phyloP scores from a whole-genome alignment of 1,140 invertebrate genomes.

The Tetramorium alpestre region DNA sequence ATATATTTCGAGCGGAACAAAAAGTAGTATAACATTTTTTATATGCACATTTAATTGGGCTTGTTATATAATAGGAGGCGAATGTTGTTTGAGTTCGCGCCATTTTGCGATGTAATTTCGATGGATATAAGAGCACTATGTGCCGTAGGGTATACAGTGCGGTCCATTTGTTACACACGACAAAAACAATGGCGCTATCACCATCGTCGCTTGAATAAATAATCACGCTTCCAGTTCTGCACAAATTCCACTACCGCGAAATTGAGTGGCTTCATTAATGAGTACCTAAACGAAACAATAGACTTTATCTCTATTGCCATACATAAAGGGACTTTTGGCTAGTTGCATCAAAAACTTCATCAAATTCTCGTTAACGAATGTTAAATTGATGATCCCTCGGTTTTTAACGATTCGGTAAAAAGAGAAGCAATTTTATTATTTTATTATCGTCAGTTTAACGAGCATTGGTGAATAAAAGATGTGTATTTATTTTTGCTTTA shows the following conservation, averaged over 20 bases:
- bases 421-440: slow-evolving; percentile 18
- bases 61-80: slow-evolving; percentile 62
- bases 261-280: slow-evolving; percentile 58
- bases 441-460: slow-evolving; percentile 6
- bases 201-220: slow-evolving; percentile 72
- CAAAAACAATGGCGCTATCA: slow-evolving; percentile 68
- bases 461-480: background rate
- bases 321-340: slow-evolving; percentile 33
- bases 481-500: background rate
- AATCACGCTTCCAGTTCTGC: slow-evolving; percentile 55
- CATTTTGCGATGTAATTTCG: slow-evolving; percentile 70
- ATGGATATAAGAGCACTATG: slow-evolving; percentile 56
- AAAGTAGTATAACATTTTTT: background rate
- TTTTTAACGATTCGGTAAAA: slow-evolving; percentile 28
- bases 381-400: slow-evolving; percentile 15
- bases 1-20: background rate
- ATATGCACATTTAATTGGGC: slow-evolving; percentile 12
- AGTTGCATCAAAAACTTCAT: slow-evolving; percentile 41
- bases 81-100: slow-evolving; percentile 37
- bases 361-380: slow-evolving; percentile 56
- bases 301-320: slow-evolving; percentile 43
- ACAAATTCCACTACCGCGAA: slow-evolving; percentile 47
- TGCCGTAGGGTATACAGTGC: background rate
- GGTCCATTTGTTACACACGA: slow-evolving; percentile 64
- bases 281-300: slow-evolving; percentile 58